phyloP scores from a whole-genome alignment of 2,113 vertebrate species.

The Xyrauchen texanus region DNA sequence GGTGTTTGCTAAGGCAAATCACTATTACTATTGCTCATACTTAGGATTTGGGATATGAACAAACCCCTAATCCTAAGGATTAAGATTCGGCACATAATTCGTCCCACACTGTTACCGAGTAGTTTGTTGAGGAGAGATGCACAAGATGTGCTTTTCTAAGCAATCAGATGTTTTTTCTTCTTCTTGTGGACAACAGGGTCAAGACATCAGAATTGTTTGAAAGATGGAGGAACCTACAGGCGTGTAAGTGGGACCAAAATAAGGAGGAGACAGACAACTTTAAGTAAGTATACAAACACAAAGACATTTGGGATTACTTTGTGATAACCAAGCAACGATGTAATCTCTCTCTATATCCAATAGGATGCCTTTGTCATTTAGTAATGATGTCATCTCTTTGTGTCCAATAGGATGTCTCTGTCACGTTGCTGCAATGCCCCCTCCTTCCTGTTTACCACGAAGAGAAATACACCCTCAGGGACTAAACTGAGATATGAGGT shows the following conservation, averaged over 20 bases:
- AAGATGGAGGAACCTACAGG: constrained; percentile 91
- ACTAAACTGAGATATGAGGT: constrained; percentile 95
- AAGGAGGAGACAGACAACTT: constrained; percentile 87
- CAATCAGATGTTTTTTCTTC: no score
- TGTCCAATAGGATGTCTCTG: constrained; percentile 81
- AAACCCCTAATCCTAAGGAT: no score
- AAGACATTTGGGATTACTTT: background rate
- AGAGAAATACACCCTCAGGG: constrained; percentile 92
- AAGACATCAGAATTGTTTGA: constrained; percentile 96
- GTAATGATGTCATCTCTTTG: constrained; percentile 4
- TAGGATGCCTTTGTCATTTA: background rate
- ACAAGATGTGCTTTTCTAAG: no score
- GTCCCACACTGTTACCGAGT: no score
- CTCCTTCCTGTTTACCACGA: constrained; percentile 93
- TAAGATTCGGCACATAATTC: no score
- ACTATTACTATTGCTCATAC: background rate
- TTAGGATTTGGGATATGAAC: no score
- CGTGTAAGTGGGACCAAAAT: constrained; percentile 93
- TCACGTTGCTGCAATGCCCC: constrained; percentile 95
- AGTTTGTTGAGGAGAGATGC: no score
- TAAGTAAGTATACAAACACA: constrained; percentile 77
- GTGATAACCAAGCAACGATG: no score
- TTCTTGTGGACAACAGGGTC: constrained; percentile 75
- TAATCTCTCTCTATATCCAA: background rate
- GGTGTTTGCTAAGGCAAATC: background rate